A percentile compares a stretch with the other conserved stretches of the same genome.
Conservation (phyloP, 2,113 vertebrate species). For the Boleophthalmus pectinirostris region DNA sequence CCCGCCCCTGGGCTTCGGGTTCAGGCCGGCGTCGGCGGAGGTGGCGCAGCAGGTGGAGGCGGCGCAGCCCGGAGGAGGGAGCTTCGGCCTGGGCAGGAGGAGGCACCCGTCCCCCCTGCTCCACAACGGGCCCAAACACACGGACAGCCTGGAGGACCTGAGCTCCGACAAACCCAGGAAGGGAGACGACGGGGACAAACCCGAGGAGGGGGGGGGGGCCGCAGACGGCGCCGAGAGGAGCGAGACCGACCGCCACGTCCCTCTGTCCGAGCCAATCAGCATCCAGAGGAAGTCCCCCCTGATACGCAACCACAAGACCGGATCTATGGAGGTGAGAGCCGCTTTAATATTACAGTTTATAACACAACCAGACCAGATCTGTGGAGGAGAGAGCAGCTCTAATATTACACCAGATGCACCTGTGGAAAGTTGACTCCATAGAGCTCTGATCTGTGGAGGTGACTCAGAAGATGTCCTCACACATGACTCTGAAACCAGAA, state of each 20-base stretch:
- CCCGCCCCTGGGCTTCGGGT: slow-evolving; percentile 90
- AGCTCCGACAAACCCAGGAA: neutral
- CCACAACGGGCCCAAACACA: slow-evolving; percentile 88
- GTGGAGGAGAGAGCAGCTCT: too few relatives aligned
- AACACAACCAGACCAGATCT: too few relatives aligned
- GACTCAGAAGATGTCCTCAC: too few relatives aligned
- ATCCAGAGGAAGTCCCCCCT: slow-evolving; percentile 87
- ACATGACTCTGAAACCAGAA: too few relatives aligned
- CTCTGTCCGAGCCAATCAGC: slow-evolving; percentile 80
- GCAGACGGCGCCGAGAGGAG: slow-evolving; percentile 77
- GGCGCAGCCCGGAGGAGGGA: neutral
- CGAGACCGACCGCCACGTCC: slow-evolving; percentile 80
- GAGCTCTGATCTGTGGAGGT: too few relatives aligned
- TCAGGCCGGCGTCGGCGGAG: slow-evolving; percentile 93
- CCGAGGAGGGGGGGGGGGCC: slow-evolving; percentile 89
- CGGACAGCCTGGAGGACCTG: slow-evolving; percentile 8
- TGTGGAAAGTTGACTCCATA: too few relatives aligned
- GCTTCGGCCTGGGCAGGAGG: neutral
- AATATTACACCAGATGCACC: too few relatives aligned
- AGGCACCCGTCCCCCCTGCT: slow-evolving; percentile 4
- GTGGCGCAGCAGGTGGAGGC: slow-evolving; percentile 67
- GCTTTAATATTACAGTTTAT: too few relatives aligned
- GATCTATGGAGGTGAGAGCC: slow-evolving; percentile 92
- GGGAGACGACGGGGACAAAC: slow-evolving; percentile 59
- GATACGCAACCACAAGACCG: slow-evolving; percentile 89